Evolutionary conservation across 2,113 vertebrate genomes (phyloP), one percentile per base, ranked within the genome.

Genomic region (Hystrix brachyura): DNA sequence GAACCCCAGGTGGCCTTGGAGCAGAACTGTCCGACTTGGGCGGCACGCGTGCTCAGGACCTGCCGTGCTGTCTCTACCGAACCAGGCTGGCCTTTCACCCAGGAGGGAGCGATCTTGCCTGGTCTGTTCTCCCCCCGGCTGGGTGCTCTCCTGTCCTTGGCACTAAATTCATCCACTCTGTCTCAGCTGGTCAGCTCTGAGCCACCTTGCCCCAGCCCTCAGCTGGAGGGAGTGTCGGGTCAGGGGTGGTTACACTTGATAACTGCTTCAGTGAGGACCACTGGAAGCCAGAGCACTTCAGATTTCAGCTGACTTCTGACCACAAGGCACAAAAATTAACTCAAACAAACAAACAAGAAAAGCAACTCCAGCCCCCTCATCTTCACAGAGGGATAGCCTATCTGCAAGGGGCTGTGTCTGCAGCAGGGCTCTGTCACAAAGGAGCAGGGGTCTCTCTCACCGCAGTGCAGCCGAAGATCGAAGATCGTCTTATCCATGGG

Each of bases 1-100:
- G 97, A 95, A 89, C 18, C 60, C 5, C 94, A 97, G 97, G 96
- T 97, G 95, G 60, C 86, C 15, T 5, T 38, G 71, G n/a, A 93
- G 94, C 95, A 96, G 95, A 97, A 91, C 94, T 60, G 86, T 60
- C 43, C 8, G 3, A 15, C 84, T 7, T 0, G 0, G 19, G 84
- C 3, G 15, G 91, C 74, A 78, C 89, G 97, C 96, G 76, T 95
- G 95, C 96, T 93, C 87, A 43, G 34, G 21, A 23, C 17, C 46
- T n/a, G 34, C 78, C 5, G 34, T 27, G 51, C 57, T 29, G 62
- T 92, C 80, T 62, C n/a, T 23, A 5, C 12, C 1, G 27, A 80
- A 38, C 81, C 29, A 0, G 38, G 11, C 19, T 57, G 15, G 59
- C 71, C 60, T n/a, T 7, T 19, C 72, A 79, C 38, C 1, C 3